phyloP scores from a whole-genome alignment of 2,113 vertebrate species.

The Rhizomys pruinosus region DNA sequence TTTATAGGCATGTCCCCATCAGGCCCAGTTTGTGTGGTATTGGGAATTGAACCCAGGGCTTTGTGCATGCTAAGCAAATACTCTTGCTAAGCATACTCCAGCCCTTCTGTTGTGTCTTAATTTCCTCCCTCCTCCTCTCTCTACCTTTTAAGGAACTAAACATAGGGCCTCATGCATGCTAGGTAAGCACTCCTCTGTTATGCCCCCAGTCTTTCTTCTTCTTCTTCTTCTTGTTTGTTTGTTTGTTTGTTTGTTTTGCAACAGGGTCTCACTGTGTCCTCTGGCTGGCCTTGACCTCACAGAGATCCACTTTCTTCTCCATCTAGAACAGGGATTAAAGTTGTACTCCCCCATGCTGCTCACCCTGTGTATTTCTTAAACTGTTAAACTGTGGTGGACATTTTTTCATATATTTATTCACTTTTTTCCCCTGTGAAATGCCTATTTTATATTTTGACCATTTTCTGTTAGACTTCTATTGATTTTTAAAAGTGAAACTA shows the following conservation, averaged over 20 bases:
- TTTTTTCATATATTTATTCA: neutral
- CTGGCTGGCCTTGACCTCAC: neutral
- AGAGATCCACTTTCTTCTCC: neutral
- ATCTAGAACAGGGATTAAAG: neutral
- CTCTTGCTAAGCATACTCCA: neutral
- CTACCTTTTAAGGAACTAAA: neutral
- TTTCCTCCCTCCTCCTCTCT: neutral
- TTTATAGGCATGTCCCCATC: neutral
- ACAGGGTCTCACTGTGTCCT: neutral
- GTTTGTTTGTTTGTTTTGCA: neutral
- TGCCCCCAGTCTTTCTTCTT: neutral
- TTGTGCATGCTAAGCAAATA: neutral
- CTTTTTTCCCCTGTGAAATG: neutral
- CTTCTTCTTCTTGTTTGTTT: neutral
- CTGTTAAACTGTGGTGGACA: neutral
- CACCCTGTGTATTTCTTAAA: neutral
- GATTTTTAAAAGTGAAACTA: slow-evolving; percentile 40
- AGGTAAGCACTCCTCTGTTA: neutral
- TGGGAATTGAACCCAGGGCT: neutral
- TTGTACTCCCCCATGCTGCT: neutral
- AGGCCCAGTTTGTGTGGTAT: neutral
- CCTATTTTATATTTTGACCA: neutral
- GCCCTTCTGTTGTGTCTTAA: neutral
- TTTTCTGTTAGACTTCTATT: slow-evolving; percentile 29
- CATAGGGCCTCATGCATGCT: neutral